phyloP scores from a whole-genome alignment of 2,888 invertebrate species.

The Eupithecia subfuscata region DNA sequence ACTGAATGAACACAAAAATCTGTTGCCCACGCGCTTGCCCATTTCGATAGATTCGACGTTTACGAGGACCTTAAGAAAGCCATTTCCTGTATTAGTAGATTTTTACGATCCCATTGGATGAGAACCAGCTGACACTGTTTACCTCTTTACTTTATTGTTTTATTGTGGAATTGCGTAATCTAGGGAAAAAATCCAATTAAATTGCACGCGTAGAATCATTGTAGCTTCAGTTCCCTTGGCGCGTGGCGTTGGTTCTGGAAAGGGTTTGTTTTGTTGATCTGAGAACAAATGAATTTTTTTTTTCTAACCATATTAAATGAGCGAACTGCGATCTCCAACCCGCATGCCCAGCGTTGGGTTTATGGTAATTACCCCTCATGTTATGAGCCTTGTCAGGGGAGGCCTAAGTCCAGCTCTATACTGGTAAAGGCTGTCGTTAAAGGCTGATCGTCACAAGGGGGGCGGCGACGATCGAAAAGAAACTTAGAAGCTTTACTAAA shows the following conservation, averaged over 20 bases:
- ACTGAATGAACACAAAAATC: neutral
- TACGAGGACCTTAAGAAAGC: slow-evolving; percentile 32
- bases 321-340: too few species aligned
- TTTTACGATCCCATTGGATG: slow-evolving; percentile 30
- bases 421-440: too few species aligned
- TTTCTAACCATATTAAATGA: neutral
- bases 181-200: neutral
- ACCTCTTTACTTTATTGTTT: neutral
- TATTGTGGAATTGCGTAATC: neutral
- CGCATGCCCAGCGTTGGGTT: too few species aligned
- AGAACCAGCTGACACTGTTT: slow-evolving; percentile 28
- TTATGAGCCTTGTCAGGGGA: too few species aligned
- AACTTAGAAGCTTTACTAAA: too few species aligned
- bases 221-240: neutral
- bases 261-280: neutral
- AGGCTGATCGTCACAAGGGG: neutral
- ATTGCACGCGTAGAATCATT: neutral
- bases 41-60: slow-evolving; percentile 9
- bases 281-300: neutral
- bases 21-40: neutral
- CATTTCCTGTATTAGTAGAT: slow-evolving; percentile 34
- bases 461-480: too few species aligned
- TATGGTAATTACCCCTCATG: too few species aligned
- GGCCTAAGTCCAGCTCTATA: too few species aligned
- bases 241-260: neutral